phyloP scores from a whole-genome alignment of 2,113 vertebrate genomes.

The Furnarius figulus region DNA sequence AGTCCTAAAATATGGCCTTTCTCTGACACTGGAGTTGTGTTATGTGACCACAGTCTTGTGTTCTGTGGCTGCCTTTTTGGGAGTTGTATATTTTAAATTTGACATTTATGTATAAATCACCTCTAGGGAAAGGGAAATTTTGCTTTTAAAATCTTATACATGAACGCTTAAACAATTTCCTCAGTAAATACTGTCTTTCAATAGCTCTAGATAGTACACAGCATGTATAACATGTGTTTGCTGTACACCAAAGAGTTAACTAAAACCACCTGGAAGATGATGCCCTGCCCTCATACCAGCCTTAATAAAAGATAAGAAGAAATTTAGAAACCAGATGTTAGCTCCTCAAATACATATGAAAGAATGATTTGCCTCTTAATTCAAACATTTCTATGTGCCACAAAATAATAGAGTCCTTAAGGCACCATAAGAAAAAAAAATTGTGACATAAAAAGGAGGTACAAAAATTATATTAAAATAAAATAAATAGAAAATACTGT shows the following conservation, averaged over 20 bases:
- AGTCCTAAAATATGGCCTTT: slow-evolving; percentile 2
- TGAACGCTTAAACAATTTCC: not conserved
- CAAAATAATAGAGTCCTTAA: not conserved
- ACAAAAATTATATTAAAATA: not conserved
- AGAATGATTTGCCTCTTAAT: not conserved
- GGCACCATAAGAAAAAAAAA: not conserved
- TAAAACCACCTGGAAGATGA: not conserved
- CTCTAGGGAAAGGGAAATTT: not conserved
- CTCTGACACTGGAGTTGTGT: not conserved
- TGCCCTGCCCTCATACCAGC: not conserved
- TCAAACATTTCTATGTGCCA: not conserved
- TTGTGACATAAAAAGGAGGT: not conserved
- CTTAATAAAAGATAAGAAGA: not conserved
- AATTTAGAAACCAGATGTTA: not conserved
- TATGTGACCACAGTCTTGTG: not conserved
- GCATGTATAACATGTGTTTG: not conserved
- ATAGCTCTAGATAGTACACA: not conserved
- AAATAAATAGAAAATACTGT: not conserved
- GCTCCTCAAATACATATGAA: not conserved
- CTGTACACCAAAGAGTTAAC: not conserved
- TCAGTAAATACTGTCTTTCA: not conserved
- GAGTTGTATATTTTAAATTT: not conserved
- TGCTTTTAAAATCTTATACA: not conserved
- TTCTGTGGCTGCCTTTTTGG: slow-evolving; percentile 4
- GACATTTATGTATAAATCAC: slow-evolving; percentile 11